Base-by-base conservation (phyloP, 2,113 vertebrate genomes). In the Chauna torquata region DNA sequence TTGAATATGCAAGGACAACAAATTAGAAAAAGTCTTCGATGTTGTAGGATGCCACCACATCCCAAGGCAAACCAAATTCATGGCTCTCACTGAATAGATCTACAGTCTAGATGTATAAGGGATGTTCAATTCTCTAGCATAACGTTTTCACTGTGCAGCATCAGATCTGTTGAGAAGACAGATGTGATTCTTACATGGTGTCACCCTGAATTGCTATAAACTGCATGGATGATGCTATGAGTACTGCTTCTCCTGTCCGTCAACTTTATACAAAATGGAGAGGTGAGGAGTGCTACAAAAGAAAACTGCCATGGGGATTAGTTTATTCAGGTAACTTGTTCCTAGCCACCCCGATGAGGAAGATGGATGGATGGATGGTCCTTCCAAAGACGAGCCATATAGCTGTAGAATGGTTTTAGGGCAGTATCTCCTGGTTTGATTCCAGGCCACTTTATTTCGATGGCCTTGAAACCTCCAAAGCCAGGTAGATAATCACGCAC, bases 1-100 rank as follows among this genome's bases (percentile, higher is more conserved):
- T 93, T 54, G 83, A 79, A 93, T 44, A 76, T 16, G 4, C 25
- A 79, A 94, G 88, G 86, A 95, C 95, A 94, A 92, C 84, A 79
- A 87, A 76, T 34, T 25, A 75, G 76, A 49, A 44, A 50, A 86
- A 76, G 77, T 38, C 65, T 84, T 25, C 25, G 59, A 72, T 75
- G 86, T 49, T 86, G 68, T 15, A 83, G 64, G 92, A 95, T 72
- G 54, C 61, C 74, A 91, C 44, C 61, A 84, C 74, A 20, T 81
- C 90, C 80, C 92, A 91, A 89, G 91, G 86, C 87, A 88, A 90
- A 74, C 42, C 4, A 38, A 74, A 34, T 65, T 52, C 1, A 1
- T 52, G 68, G 75, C 66, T 82, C 54, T 45, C 3, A 8, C 50
- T 24, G 32, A 66, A 55, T 1, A 91, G 34, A 88, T 12, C 80